Percentiles rank a stretch among this genome's conserved stretches.
Conservation (phyloP, 1,140 invertebrate genomes). For the Akabosia matsudoensis region DNA sequence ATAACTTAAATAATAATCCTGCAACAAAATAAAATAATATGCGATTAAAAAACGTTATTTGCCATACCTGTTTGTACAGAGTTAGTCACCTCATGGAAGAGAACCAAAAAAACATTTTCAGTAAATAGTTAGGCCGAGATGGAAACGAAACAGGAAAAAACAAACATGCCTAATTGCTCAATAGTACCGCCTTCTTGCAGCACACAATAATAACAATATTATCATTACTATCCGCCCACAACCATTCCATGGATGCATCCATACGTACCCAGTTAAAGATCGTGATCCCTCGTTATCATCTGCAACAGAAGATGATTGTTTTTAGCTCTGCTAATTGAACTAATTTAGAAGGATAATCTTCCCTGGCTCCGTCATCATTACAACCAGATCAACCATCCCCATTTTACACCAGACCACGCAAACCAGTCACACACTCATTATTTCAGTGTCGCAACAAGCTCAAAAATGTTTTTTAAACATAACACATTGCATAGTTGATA, state of each 20-base stretch:
- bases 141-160: background rate
- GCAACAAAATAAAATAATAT: no score
- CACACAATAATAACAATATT: background rate
- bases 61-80: no score
- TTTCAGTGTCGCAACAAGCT: background rate
- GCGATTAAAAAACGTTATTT: no score
- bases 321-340: background rate
- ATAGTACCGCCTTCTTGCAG: background rate
- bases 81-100: background rate
- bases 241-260: no score
- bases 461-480: no score
- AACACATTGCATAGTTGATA: no score
- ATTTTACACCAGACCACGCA: background rate
- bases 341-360: background rate
- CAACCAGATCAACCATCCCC: background rate
- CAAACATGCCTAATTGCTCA: background rate
- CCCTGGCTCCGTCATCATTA: background rate
- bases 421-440: background rate
- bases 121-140: no score
- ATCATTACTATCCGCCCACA: no score
- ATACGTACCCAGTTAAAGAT: background rate
- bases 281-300: background rate
- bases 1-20: no score
- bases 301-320: background rate
- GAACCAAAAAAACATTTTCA: no score